A percentile compares a stretch with the other conserved stretches of the same genome.
Conservation (phyloP, 2,888 invertebrate species). For the Drosophila kuntzei region DNA sequence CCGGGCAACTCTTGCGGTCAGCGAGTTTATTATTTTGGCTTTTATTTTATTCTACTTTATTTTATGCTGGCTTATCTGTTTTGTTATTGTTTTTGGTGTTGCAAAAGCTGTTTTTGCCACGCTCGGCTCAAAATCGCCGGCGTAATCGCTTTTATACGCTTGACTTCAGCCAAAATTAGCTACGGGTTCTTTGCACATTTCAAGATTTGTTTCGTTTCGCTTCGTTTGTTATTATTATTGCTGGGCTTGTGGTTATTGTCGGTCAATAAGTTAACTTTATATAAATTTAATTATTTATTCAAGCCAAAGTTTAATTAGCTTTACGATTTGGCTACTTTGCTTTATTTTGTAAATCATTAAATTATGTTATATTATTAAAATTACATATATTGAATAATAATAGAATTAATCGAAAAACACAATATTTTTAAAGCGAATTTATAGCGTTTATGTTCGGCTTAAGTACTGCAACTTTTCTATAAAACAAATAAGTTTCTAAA, state of each 20-base stretch:
- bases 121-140: conserved; percentile 50
- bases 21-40: conserved; percentile 82
- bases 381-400: no score
- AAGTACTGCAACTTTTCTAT: no score
- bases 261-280: conserved; percentile 45
- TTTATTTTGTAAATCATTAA: no score
- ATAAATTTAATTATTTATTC: conserved; percentile 25
- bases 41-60: conserved; percentile 59
- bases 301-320: neutral
- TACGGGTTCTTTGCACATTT: conserved; percentile 56
- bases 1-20: conserved; percentile 59
- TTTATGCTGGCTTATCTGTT: conserved; percentile 73
- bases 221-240: conserved; percentile 4
- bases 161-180: conserved; percentile 81
- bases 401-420: no score
- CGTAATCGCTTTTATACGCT: conserved; percentile 84
- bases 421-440: no score
- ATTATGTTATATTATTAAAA: no score
- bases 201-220: conserved; percentile 42
- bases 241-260: conserved; percentile 9
- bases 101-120: conserved; percentile 65
- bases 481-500: no score
- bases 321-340: neutral
- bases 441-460: no score
- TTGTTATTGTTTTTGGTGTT: conserved; percentile 28